These are phyloP conservation scores for Donacobius atricapilla DNA, from an alignment of 2,113 vertebrate genomes.

Conservation along the genomic window DNA sequence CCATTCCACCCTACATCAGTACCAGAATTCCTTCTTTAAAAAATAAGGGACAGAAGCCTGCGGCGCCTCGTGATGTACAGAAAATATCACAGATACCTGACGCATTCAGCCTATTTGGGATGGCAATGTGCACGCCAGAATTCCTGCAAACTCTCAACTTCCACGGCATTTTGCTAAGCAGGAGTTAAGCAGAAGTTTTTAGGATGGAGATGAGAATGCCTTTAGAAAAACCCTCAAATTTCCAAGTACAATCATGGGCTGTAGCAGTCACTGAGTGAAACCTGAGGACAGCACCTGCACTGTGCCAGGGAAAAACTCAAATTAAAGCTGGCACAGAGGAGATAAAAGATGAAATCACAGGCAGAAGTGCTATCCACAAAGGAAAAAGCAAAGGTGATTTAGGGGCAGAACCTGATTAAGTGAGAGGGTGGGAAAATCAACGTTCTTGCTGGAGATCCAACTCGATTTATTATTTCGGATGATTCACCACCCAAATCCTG, in stretches of 20 bases:
- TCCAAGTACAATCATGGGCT: neutral
- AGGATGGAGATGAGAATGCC: neutral
- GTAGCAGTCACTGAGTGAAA: neutral
- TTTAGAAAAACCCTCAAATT: neutral
- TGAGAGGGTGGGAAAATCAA: neutral
- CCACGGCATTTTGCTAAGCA: neutral
- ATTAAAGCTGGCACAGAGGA: neutral
- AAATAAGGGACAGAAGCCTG: neutral
- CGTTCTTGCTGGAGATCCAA: neutral
- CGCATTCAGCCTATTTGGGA: fast-evolving
- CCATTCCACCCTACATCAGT: neutral
- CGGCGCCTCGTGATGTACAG: neutral
- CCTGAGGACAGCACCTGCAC: neutral
- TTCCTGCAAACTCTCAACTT: neutral
- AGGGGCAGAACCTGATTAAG: neutral
- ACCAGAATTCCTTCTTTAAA: neutral
- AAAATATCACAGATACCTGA: neutral
- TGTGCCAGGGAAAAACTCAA: neutral
- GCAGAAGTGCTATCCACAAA: neutral
- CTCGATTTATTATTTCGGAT: neutral
- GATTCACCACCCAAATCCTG: neutral
- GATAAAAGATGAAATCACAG: neutral
- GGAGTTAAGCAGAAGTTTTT: neutral
- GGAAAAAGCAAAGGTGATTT: neutral
- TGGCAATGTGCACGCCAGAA: neutral